Evolutionary conservation across 2,888 invertebrate species (phyloP).

Genomic region (Melanotus villosus): DNA sequence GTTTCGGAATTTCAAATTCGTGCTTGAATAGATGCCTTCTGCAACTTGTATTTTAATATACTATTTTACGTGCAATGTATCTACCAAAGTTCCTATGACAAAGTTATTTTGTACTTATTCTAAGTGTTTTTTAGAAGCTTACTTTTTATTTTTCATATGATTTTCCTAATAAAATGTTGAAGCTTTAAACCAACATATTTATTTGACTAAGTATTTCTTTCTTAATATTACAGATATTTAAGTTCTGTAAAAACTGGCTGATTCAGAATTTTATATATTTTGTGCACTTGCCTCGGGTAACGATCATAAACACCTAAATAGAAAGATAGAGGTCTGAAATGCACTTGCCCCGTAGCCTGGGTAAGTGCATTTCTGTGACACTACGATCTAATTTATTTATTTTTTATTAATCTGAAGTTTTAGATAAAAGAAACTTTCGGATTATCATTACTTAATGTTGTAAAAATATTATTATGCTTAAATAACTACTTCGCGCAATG

Average conservation of each 20-base stretch:
- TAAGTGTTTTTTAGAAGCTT: no score
- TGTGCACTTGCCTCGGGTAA: conserved; percentile 17
- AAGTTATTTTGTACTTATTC: no score
- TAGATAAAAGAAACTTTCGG: no score
- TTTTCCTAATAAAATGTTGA: not conserved
- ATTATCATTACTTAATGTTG: conserved; percentile 9
- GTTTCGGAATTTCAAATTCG: no score
- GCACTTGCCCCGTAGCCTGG: conserved; percentile 1
- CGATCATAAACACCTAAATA: not conserved
- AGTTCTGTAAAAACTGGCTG: conserved; percentile 17
- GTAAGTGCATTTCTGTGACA: conserved; percentile 15
- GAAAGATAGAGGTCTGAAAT: not conserved
- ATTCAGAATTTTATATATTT: conserved; percentile 17
- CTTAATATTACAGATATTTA: conserved; percentile 17
- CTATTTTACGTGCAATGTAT: not conserved
- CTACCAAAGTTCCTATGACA: no score
- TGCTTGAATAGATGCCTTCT: no score
- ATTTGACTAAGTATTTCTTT: conserved; percentile 1
- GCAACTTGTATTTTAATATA: no score
- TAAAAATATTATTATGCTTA: conserved; percentile 9
- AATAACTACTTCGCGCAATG: not conserved
- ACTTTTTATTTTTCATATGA: not conserved
- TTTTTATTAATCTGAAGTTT: not conserved
- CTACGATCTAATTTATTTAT: not conserved
- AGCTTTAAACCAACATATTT: not conserved